Evolutionary conservation across 2,797 vertebrate species (phyloP).

Genomic region (Enteromius thamalakanensis): DNA sequence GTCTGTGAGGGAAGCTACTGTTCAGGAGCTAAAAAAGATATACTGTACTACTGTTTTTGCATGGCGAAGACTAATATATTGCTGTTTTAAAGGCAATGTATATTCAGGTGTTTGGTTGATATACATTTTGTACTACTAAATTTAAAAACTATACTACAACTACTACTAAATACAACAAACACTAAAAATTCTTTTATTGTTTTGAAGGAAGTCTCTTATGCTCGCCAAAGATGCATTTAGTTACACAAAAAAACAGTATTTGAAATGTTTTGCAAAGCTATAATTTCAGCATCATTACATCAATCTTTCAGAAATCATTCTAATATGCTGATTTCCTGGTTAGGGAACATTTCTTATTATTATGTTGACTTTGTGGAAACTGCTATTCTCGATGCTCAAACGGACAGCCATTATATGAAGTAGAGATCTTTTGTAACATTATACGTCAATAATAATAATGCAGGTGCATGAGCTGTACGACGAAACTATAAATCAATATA

Average conservation of each 20-base stretch:
- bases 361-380: background rate
- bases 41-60: background rate
- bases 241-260: background rate
- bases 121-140: background rate
- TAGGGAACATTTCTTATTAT: background rate
- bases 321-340: background rate
- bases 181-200: background rate
- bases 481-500: background rate
- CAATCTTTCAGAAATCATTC: background rate
- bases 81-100: background rate
- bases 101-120: background rate
- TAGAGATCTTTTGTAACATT: background rate
- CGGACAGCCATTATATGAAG: background rate
- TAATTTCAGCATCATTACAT: background rate
- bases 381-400: background rate
- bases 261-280: background rate
- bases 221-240: background rate
- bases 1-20: slow-evolving; percentile 31
- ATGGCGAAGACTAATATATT: background rate
- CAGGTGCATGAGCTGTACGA: no score
- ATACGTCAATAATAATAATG: background rate
- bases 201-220: background rate
- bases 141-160: background rate
- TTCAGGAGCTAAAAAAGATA: background rate
- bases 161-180: background rate